Evolutionary conservation across 92 coral and sea anemone species (phyloP), one percentile per base, ranked within the genome.

Genomic region (Zoanthus solanderi): DNA sequence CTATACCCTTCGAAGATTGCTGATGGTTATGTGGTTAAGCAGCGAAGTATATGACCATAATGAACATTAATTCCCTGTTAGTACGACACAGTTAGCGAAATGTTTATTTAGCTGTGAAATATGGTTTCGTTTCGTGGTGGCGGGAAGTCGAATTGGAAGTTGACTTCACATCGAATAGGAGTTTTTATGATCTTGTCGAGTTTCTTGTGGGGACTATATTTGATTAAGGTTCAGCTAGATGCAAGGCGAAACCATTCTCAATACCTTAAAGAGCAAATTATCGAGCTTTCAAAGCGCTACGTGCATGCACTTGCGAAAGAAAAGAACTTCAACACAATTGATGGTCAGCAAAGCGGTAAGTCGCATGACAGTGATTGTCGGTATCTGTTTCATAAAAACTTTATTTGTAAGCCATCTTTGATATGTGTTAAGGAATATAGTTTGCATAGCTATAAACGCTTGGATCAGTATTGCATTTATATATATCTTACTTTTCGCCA

Each of bases 191-290:
- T 95, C 42, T 67, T 92, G 9, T 60, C 91, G 15, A 89, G 94
- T 75, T 92, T 96, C 85, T n/a, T 95, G 7, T 96, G 99, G 99
- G 98, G 96, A 7, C 83, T 96, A 66, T 96, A 96, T 78, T 65
- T 95, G 42, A 89, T 96, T 11, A 96, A 92, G 81, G 52, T 92
- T 13, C 98, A 96, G 52, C 88, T 96, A 7, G 98, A 93, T 75
- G 94, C 93, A 72, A 88, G 92, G 76, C 78, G 78, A 47, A 91
- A 92, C 44, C 98, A 95, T 14, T 94, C 95, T 17, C 90, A 92
- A 44, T 95, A 82, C 77, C 85, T 96, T 2, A 92, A 94, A 72
- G 87, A 78, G 14, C 93, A 89, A 86, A 96, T 96, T 9, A 89
- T 96, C 10, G 84, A 90, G 61, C 91, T 96, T 1, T 96, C 99